Conservation (phyloP, 2,888 invertebrate species). For the Calliopum simillimum region DNA sequence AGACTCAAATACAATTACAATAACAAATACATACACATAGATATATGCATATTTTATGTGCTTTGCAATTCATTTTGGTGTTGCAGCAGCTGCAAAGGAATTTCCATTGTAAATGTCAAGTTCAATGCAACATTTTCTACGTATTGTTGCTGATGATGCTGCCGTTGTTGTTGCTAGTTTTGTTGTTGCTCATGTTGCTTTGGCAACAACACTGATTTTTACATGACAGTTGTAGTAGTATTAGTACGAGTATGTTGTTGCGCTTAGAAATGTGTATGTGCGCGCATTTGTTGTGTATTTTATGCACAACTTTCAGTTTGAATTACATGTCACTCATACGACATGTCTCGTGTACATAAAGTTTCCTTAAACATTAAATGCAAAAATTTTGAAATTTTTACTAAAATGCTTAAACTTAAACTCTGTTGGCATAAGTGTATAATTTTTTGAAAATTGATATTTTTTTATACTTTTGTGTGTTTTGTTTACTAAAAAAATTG, state of each 20-base stretch:
- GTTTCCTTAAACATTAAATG: background rate
- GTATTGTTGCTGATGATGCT: background rate
- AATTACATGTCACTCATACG: constrained; percentile 15
- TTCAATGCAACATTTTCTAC: constrained; percentile 30
- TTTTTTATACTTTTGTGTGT: too few relatives aligned
- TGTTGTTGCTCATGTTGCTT: background rate
- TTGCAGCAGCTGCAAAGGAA: constrained; percentile 21
- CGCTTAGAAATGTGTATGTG: too few relatives aligned
- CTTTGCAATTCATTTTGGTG: constrained; percentile 27
- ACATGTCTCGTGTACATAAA: background rate
- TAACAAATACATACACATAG: background rate
- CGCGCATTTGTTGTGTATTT: background rate
- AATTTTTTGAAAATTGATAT: too few relatives aligned
- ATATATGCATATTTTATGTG: constrained; percentile 2
- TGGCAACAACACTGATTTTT: too few relatives aligned
- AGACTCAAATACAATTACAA: background rate
- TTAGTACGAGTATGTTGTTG: too few relatives aligned
- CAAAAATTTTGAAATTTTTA: too few relatives aligned
- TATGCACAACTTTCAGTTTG: background rate
- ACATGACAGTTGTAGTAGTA: too few relatives aligned
- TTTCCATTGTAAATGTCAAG: constrained; percentile 42
- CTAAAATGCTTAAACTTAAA: too few relatives aligned
- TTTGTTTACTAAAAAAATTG: too few relatives aligned
- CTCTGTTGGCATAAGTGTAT: too few relatives aligned
- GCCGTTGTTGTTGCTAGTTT: background rate